Evolutionary conservation across 2,797 vertebrate species (phyloP).

Genomic region (Setipinna tenuifilis): DNA sequence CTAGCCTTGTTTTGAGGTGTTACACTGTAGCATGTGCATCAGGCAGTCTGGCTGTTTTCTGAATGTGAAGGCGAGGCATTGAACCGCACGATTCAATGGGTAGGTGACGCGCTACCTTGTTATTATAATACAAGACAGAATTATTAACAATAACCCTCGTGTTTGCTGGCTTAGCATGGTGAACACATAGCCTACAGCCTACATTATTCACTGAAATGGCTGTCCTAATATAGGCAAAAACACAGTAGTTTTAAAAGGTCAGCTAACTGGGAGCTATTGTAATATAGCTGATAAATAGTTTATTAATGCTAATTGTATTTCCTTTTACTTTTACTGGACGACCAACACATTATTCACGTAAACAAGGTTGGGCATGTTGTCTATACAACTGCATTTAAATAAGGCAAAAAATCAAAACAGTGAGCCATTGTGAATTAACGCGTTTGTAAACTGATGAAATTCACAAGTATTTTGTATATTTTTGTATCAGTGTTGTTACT

Average conservation of each 20-base stretch:
- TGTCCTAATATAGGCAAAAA: neutral
- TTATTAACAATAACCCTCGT: neutral
- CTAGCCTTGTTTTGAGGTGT: slow-evolving; percentile 29
- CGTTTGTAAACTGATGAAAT: no score
- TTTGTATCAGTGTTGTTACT: neutral
- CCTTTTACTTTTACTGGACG: no score
- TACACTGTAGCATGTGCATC: slow-evolving; percentile 7
- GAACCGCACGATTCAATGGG: neutral
- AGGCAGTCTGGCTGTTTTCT: slow-evolving; percentile 45
- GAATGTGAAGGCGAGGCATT: slow-evolving; percentile 63
- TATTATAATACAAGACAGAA: neutral
- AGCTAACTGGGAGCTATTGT: neutral
- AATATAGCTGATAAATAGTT: no score
- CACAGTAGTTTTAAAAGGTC: neutral
- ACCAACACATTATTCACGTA: no score
- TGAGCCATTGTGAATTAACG: no score
- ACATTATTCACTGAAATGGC: neutral
- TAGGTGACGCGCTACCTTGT: neutral
- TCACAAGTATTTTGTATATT: neutral
- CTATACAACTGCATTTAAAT: no score
- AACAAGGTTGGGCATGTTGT: no score
- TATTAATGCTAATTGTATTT: no score
- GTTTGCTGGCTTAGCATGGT: neutral
- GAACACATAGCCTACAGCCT: no score
- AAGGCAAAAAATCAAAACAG: no score